phyloP scores from a whole-genome alignment of 2,113 vertebrate species.

The Burhinus bistriatus region DNA sequence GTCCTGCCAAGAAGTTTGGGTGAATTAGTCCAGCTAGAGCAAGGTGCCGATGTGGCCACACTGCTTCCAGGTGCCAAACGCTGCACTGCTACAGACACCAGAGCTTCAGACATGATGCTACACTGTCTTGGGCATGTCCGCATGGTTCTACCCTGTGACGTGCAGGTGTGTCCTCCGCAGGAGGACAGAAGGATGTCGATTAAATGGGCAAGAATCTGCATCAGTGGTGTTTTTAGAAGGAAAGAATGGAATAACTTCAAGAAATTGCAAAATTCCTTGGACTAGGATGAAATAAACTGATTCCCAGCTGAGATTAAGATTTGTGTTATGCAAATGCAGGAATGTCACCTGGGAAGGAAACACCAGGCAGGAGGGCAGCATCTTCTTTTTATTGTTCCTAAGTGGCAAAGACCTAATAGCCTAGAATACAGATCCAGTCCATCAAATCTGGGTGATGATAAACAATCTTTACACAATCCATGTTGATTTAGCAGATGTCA shows the following conservation, averaged over 20 bases:
- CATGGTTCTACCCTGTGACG: neutral
- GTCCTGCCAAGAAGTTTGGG: neutral
- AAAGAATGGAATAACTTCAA: neutral
- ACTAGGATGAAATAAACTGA: neutral
- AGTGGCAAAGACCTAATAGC: neutral
- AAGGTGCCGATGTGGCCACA: neutral
- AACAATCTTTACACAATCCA: neutral
- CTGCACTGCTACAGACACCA: neutral
- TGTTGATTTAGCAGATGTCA: neutral
- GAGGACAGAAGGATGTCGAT: neutral
- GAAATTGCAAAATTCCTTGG: neutral
- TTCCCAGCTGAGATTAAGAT: neutral
- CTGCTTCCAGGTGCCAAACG: neutral
- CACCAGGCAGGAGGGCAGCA: neutral
- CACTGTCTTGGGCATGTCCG: accelerated
- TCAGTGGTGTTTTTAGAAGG: neutral
- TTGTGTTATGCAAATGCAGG: neutral
- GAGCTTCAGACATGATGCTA: neutral
- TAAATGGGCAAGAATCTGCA: neutral
- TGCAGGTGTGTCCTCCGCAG: neutral
- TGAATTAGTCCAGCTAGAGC: neutral
- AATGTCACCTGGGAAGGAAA: neutral
- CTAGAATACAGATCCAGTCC: neutral
- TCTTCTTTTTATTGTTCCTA: neutral
- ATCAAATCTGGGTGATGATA: neutral